Conservation (phyloP, 2,888 invertebrate genomes). For the Diaperis boleti region DNA sequence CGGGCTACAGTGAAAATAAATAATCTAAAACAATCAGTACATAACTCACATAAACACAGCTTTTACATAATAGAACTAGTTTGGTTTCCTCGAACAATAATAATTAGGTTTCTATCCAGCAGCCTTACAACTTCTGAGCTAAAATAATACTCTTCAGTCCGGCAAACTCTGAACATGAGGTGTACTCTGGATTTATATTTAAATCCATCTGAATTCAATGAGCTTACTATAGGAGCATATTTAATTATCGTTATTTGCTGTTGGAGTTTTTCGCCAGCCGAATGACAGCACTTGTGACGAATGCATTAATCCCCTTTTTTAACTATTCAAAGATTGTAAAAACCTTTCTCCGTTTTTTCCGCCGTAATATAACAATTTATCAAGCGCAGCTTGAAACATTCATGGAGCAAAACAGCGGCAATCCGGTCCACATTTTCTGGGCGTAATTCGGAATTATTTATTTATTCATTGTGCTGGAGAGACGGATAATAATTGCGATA, state of each 20-base stretch:
- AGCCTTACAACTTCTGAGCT: too few relatives aligned
- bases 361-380: conserved; percentile 15
- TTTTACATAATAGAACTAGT: too few relatives aligned
- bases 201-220: too few relatives aligned
- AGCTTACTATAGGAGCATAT: too few relatives aligned
- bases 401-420: conserved; percentile 16
- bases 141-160: too few relatives aligned
- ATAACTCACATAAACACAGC: too few relatives aligned
- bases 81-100: too few relatives aligned
- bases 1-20: too few relatives aligned
- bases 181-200: too few relatives aligned
- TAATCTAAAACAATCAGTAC: too few relatives aligned
- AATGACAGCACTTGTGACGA: not conserved
- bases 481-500: not conserved
- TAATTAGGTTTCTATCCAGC: too few relatives aligned
- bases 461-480: not conserved
- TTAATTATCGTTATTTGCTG: not conserved
- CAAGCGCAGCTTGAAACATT: conserved; percentile 20
- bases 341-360: conserved; percentile 21
- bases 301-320: conserved; percentile 17
- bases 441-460: conserved; percentile 18
- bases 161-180: too few relatives aligned
- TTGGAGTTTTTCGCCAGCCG: not conserved
- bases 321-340: conserved; percentile 19
- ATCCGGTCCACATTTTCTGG: conserved; percentile 11